Evolutionary conservation across 2,113 vertebrate species (phyloP).

Genomic region (Oncorhynchus keta): DNA sequence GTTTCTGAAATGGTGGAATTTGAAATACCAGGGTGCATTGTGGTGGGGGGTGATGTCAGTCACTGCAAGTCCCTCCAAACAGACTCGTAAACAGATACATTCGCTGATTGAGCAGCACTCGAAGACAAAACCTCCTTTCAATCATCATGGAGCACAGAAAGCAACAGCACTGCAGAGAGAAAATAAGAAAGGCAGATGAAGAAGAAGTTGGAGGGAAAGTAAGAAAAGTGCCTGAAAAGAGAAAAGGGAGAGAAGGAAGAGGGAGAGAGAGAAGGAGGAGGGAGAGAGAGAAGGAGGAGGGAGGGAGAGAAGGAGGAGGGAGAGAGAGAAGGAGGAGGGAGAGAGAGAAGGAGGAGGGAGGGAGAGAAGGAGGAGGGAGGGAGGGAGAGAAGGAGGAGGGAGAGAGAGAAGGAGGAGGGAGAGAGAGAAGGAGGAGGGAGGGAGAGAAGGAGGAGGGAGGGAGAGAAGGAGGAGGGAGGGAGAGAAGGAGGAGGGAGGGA

Average conservation of each 20-base stretch:
- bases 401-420: too few relatives aligned
- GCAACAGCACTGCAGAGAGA: background rate
- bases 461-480: too few relatives aligned
- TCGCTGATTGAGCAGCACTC: conserved; percentile 54
- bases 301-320: rapidly evolving
- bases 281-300: background rate
- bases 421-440: too few relatives aligned
- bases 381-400: too few relatives aligned
- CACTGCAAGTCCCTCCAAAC: conserved; percentile 35
- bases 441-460: too few relatives aligned
- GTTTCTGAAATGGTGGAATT: background rate
- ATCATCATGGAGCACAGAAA: conserved; percentile 25
- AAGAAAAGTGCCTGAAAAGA: conserved; percentile 1
- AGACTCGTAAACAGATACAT: conserved; percentile 62
- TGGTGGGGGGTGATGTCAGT: conserved; percentile 22
- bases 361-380: background rate
- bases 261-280: conserved; percentile 21
- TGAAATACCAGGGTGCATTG: conserved; percentile 32
- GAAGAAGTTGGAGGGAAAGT: background rate
- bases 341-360: background rate
- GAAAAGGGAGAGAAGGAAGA: conserved; percentile 3
- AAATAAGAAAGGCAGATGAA: background rate
- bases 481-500: too few relatives aligned
- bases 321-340: too few relatives aligned
- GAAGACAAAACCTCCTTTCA: conserved; percentile 56